Base-by-base conservation (phyloP, 2,888 invertebrate genomes). In the Amaurobius ferox region DNA sequence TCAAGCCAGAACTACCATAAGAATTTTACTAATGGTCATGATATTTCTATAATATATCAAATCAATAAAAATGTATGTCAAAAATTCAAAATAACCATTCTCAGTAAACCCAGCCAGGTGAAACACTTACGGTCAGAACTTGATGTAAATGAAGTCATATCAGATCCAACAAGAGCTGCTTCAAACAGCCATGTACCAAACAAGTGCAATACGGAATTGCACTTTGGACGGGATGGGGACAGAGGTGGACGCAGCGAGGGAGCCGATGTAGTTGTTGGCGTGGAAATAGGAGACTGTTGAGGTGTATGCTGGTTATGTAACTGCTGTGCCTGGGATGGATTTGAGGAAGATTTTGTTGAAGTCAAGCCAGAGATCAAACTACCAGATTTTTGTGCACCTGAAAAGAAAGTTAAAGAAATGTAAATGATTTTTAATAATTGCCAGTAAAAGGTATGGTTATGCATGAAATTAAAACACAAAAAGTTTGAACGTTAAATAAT, bases 171-270 rank as follows among this genome's bases (percentile, higher is more conserved):
- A 89, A 98, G 95, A 1, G 98, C 96, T 5, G 98, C 98, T 91
- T 98, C 98, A 91, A 98, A 98, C 88, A 98, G 92, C 98, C 98
- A 98, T 90, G 97, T 96, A 0, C 98, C 98, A 92, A 98, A 98
- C 89, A 98, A 93, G 91, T 98, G 98, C 81, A 98, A 93, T 91
- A 98, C 95, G 88, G 98, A 98, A 92, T 98, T 98, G 90, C 97
- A 97, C 91, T 96, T 96, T 26, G 98, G 97, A 79, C 98, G 89
- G n/a, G 89, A 89, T 19, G 91, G 90, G 9, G 91, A 91, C 90
- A 89, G 67, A 55, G 87, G 88, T 61, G 86, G 87, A 29, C 83
- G 85, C 19, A 88, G 77, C 26, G 87, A 70, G 67, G 83, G 79
- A 55, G 85, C 74, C 28, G 85, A 79, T 11, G 87, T 30, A 13